A percentile compares a stretch with the other conserved stretches of the same genome.
These are phyloP conservation scores for Procapra przewalskii DNA, from an alignment of 2,113 vertebrate genomes.

Conservation along the genomic window DNA sequence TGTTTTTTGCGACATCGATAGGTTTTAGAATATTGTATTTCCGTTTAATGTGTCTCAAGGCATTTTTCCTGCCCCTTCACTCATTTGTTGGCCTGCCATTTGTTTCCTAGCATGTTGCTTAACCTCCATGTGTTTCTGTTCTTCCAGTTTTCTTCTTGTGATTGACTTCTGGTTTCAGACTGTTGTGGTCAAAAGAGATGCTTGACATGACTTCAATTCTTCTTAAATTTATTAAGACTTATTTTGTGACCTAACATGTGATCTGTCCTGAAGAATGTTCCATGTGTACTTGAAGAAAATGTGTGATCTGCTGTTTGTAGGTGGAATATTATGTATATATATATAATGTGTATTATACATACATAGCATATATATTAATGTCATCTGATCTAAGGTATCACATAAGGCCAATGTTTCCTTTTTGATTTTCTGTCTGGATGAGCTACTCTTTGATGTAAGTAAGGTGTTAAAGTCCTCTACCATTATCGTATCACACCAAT, in stretches of 20 bases:
- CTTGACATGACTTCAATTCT: background rate
- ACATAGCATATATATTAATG: background rate
- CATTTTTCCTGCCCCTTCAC: background rate
- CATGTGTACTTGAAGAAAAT: background rate
- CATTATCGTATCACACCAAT: background rate
- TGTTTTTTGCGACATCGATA: background rate
- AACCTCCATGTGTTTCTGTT: background rate
- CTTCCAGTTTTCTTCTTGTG: background rate
- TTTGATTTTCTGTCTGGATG: background rate
- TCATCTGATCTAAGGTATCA: background rate
- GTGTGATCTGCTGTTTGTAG: background rate
- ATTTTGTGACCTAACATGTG: background rate
- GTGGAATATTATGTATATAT: background rate
- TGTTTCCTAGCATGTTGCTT: background rate
- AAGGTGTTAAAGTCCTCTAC: background rate
- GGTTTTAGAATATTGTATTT: background rate
- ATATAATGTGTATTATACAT: background rate
- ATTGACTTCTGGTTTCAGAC: background rate
- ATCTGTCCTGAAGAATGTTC: background rate
- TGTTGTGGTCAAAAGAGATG: background rate
- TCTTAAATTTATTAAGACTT: background rate
- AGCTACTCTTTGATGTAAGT: background rate
- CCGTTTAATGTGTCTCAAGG: background rate
- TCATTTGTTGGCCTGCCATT: background rate
- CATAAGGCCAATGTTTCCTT: background rate